Conservation (phyloP, 2,888 invertebrate genomes). For the Chrysolina haemoptera region DNA sequence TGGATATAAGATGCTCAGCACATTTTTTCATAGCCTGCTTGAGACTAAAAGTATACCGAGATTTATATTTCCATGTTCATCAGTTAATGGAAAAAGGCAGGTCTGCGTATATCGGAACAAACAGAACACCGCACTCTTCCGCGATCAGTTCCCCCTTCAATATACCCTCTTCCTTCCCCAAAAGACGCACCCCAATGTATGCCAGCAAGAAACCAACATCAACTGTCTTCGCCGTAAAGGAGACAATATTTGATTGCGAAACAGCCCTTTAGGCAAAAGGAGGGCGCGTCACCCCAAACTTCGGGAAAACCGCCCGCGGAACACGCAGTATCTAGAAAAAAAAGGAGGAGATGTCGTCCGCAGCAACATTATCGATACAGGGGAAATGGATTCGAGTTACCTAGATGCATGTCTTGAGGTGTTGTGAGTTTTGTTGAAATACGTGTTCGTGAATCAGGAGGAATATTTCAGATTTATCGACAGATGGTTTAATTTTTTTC, state of each 20-base stretch:
- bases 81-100: not conserved
- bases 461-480: not conserved
- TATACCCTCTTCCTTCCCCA: not conserved
- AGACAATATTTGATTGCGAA: slow-evolving; percentile 53
- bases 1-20: too few relatives aligned
- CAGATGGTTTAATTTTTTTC: too few relatives aligned
- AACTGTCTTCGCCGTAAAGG: slow-evolving; percentile 44
- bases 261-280: slow-evolving; percentile 42
- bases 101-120: slow-evolving; percentile 11
- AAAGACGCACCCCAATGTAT: slow-evolving; percentile 20
- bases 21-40: too few relatives aligned
- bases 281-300: slow-evolving; percentile 41
- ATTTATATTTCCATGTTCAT: too few relatives aligned
- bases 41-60: too few relatives aligned
- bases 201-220: slow-evolving; percentile 43
- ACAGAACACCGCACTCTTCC: slow-evolving; percentile 14
- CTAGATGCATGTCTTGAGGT: slow-evolving; percentile 39
- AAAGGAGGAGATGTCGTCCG: slow-evolving; percentile 43
- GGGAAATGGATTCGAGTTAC: slow-evolving; percentile 48
- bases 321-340: not conserved
- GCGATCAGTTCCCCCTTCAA: slow-evolving; percentile 1
- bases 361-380: slow-evolving; percentile 48
- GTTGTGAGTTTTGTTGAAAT: slow-evolving; percentile 19
- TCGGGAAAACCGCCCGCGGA: slow-evolving; percentile 41
- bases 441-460: not conserved